Evolutionary conservation across 2,113 vertebrate genomes (phyloP).

Genomic region (Atrichornis clamosus): DNA sequence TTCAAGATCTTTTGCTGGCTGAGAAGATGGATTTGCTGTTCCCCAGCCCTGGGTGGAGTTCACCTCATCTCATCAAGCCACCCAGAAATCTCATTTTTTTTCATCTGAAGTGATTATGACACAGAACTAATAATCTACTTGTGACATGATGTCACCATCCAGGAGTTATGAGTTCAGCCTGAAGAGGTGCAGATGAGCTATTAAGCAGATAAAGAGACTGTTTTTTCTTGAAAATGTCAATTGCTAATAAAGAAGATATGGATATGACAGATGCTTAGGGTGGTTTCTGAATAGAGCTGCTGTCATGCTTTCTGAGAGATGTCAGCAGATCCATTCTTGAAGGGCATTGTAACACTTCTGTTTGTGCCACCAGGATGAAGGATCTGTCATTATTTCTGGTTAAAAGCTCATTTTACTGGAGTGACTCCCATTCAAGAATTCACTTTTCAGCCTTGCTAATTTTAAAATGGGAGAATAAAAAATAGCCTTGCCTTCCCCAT

Average conservation of each 20-base stretch:
- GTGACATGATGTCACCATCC: not conserved
- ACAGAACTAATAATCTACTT: slow-evolving; percentile 4
- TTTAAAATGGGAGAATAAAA: slow-evolving; percentile 35
- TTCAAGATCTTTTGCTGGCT: not conserved
- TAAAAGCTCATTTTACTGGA: slow-evolving; percentile 49
- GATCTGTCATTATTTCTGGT: slow-evolving; percentile 50
- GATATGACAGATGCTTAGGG: slow-evolving; percentile 31
- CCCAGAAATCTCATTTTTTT: not conserved
- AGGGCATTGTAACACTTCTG: slow-evolving; percentile 46
- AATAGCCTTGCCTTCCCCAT: not conserved
- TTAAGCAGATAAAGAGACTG: slow-evolving; percentile 38
- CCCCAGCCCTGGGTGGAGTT: not conserved
- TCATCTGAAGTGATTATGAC: not conserved
- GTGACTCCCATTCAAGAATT: slow-evolving; percentile 53
- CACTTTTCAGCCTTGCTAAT: slow-evolving; percentile 54
- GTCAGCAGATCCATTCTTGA: slow-evolving; percentile 53
- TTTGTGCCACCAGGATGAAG: slow-evolving; percentile 45
- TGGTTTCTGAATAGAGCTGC: slow-evolving; percentile 3
- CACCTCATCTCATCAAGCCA: accelerated
- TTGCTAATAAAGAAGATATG: slow-evolving; percentile 61
- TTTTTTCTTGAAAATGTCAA: slow-evolving; percentile 62
- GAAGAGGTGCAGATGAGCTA: slow-evolving; percentile 46
- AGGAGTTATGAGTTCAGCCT: slow-evolving; percentile 36
- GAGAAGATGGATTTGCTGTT: not conserved
- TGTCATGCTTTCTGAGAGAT: slow-evolving; percentile 14